Evolutionary conservation across 2,797 vertebrate species (phyloP).

Genomic region (Smutsia temminckii): DNA sequence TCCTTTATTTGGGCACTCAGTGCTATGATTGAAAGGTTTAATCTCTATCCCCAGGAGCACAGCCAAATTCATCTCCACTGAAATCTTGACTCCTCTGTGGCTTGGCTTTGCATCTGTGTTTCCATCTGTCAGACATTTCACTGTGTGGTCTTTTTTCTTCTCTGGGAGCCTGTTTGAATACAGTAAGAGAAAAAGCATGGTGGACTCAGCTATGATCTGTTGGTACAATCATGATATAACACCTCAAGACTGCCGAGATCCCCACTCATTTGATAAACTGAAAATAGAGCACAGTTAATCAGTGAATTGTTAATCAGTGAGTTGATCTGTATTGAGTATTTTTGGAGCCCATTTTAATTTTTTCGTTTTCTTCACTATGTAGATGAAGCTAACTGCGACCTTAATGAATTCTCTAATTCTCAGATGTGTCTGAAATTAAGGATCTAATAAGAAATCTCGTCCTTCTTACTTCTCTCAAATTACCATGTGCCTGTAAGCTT

Average conservation of each 20-base stretch:
- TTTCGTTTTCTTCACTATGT: not conserved
- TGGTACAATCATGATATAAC: accelerated
- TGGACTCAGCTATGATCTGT: not conserved
- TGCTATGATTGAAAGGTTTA: not conserved
- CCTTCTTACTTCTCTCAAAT: not conserved
- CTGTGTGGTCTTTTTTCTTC: constrained; percentile 7
- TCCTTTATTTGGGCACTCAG: constrained; percentile 1
- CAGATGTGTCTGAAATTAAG: not conserved
- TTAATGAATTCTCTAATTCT: not conserved
- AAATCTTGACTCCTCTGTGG: not conserved
- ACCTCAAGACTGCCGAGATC: no score
- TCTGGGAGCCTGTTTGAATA: not conserved
- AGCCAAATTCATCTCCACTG: constrained; percentile 6
- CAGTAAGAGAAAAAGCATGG: not conserved
- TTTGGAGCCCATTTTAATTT: no score
- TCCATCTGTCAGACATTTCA: constrained; percentile 44
- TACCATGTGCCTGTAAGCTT: not conserved
- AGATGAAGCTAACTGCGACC: not conserved
- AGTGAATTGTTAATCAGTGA: no score
- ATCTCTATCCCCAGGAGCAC: constrained; percentile 3
- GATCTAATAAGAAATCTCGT: not conserved
- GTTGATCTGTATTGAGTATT: not conserved
- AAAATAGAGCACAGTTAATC: not conserved
- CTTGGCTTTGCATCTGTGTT: constrained; percentile 16
- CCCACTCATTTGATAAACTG: not conserved